phyloP scores from a whole-genome alignment of 2,888 invertebrate genomes.

The Plebejus melissa region DNA sequence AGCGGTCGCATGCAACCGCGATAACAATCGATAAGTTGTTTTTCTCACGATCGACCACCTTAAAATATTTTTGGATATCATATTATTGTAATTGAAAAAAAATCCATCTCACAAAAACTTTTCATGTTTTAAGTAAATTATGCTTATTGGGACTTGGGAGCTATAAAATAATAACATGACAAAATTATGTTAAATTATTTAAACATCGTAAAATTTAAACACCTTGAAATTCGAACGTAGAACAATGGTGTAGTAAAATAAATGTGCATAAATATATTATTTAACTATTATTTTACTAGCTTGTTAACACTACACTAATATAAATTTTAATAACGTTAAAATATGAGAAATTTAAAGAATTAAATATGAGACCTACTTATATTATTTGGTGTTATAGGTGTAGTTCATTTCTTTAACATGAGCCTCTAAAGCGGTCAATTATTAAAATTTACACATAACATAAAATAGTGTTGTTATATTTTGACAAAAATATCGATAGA shows the following conservation, averaged over 20 bases:
- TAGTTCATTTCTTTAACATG: too few species aligned
- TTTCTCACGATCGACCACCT: too few species aligned
- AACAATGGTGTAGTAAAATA: conserved; percentile 3
- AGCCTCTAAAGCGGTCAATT: too few species aligned
- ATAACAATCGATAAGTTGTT: too few species aligned
- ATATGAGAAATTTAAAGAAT: not conserved
- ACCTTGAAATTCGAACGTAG: not conserved
- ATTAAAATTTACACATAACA: not conserved
- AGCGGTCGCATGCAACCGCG: too few species aligned
- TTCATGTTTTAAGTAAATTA: not conserved
- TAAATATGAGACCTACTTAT: too few species aligned
- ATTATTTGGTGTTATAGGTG: too few species aligned
- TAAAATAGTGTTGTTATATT: not conserved
- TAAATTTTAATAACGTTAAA: not conserved
- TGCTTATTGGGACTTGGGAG: not conserved
- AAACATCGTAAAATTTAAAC: not conserved
- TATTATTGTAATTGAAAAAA: not conserved
- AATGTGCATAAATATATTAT: not conserved
- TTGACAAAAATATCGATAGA: not conserved
- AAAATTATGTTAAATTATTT: conserved; percentile 3
- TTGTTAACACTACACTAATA: not conserved
- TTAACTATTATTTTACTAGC: not conserved
- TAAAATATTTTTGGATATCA: not conserved
- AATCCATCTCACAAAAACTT: not conserved
- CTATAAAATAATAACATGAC: not conserved